A percentile compares a stretch with the other conserved stretches of the same genome.
Conservation (phyloP, 2,888 invertebrate genomes). For the Pyrgus malvae region DNA sequence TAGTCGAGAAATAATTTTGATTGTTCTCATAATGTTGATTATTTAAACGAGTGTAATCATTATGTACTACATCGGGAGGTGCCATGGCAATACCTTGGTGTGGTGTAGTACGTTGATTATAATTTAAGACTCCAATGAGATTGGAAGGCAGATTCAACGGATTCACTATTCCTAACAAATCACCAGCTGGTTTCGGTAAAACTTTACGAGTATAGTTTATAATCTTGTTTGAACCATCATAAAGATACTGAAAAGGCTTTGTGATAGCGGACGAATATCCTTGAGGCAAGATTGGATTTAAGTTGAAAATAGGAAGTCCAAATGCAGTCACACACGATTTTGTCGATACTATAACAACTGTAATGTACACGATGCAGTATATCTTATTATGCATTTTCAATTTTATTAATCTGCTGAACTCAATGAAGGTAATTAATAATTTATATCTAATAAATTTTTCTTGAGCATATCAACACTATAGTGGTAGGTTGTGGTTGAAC, state of each 20-base stretch:
- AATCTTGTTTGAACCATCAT: not conserved
- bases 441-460: not conserved
- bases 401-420: not conserved
- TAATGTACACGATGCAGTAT: constrained; percentile 2
- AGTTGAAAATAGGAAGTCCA: not conserved
- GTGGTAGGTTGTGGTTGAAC: not conserved
- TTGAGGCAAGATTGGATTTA: not conserved
- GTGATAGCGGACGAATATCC: not conserved
- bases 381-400: constrained; percentile 10
- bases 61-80: not conserved
- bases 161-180: not conserved
- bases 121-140: not conserved
- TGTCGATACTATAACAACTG: constrained; percentile 2
- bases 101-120: not conserved
- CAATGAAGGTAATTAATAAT: not conserved
- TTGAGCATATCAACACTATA: not conserved
- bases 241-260: constrained; percentile 1
- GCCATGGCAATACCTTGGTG: not conserved
- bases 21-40: not conserved
- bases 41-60: not conserved
- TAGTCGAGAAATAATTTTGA: not conserved
- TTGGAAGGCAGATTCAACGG: not conserved
- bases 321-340: not conserved
- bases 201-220: not conserved
- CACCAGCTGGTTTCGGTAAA: not conserved